Percentiles rank a stretch among this genome's conserved stretches.
Evolutionary conservation across 1,140 invertebrate species (phyloP).

Genomic region (Polypedilum vanderplanki): DNA sequence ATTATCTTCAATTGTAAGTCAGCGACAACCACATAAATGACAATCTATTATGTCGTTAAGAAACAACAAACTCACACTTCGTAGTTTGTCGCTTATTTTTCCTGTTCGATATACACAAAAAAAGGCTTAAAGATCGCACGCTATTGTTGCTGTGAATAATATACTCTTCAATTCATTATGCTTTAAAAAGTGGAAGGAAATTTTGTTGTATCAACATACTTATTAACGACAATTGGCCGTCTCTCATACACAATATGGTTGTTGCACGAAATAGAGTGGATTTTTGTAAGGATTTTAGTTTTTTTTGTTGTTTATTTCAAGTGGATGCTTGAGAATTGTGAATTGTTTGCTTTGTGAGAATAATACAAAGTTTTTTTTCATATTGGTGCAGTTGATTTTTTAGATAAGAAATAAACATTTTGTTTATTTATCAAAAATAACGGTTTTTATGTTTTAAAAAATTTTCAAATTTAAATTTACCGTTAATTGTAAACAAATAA

Average conservation of each 20-base stretch:
- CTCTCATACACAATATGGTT: not conserved
- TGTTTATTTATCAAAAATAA: too few relatives aligned
- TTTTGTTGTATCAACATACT: constrained; percentile 23
- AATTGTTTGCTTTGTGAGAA: too few relatives aligned
- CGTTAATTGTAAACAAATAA: too few relatives aligned
- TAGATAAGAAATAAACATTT: too few relatives aligned
- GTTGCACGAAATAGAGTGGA: not conserved
- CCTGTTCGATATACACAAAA: not conserved
- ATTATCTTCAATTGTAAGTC: constrained; percentile 2
- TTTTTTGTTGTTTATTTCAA: not conserved
- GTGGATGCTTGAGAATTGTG: not conserved
- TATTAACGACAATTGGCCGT: constrained; percentile 20
- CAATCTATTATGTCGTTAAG: constrained; percentile 27
- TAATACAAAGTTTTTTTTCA: too few relatives aligned
- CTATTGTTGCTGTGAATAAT: not conserved
- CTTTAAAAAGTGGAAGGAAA: not conserved
- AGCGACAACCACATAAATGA: not conserved
- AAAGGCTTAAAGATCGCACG: constrained; percentile 18
- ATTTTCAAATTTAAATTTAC: too few relatives aligned
- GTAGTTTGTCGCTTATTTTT: not conserved
- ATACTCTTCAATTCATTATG: not conserved
- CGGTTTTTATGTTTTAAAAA: too few relatives aligned
- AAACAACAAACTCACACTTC: not conserved
- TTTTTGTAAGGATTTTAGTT: not conserved
- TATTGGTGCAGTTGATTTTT: too few relatives aligned